Conservation (phyloP, 2,888 invertebrate species). For the Stomorhina lunata region DNA sequence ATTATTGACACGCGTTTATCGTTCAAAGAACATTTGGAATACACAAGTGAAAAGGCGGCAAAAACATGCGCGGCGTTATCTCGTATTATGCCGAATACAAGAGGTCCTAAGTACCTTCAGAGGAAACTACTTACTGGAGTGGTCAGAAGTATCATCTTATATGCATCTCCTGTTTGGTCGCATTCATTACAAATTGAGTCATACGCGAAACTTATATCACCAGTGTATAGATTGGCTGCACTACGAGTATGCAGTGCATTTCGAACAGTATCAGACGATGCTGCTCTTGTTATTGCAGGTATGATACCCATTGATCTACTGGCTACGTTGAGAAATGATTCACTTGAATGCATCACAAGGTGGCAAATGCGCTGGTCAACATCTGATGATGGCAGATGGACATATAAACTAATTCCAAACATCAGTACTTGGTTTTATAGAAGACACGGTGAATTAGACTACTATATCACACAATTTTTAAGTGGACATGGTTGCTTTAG, state of each 20-base stretch:
- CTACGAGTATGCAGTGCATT: conserved; percentile 9
- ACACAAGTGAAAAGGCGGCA: background rate
- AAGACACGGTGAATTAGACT: background rate
- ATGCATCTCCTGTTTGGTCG: background rate
- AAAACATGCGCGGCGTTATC: background rate
- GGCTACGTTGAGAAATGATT: background rate
- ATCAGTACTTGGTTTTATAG: background rate
- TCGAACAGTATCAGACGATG: conserved; percentile 18
- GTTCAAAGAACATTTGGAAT: background rate
- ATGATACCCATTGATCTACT: conserved; percentile 13
- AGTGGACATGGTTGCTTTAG: background rate
- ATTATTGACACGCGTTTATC: background rate
- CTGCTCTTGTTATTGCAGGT: background rate
- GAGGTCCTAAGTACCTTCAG: background rate
- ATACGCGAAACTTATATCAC: background rate
- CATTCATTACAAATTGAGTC: background rate
- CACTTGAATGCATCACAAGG: background rate
- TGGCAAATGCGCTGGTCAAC: background rate
- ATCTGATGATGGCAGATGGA: background rate
- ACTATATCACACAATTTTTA: background rate
- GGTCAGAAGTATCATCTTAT: background rate
- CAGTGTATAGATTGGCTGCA: background rate
- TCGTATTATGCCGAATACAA: background rate
- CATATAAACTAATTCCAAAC: background rate
- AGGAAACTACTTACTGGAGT: too few species aligned